phyloP scores from a whole-genome alignment of 2,888 invertebrate species.

The Andricus curvator region DNA sequence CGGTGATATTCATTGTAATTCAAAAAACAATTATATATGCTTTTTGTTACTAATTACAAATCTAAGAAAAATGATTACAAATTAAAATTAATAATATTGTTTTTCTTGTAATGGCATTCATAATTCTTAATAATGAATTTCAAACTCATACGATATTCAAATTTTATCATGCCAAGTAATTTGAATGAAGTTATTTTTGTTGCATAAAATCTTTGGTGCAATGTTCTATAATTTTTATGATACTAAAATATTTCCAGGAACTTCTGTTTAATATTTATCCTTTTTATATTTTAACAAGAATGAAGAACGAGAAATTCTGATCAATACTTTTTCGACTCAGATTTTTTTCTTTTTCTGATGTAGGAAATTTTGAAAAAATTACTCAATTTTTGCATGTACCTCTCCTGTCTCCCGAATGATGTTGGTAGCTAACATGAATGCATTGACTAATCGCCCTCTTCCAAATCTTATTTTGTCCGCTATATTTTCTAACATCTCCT shows the following conservation, averaged over 20 bases:
- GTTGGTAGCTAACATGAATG: conserved; percentile 73
- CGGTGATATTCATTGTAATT: not conserved
- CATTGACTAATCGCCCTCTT: conserved; percentile 75
- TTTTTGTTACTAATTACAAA: too few species aligned
- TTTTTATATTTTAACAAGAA: not conserved
- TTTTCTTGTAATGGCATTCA: not conserved
- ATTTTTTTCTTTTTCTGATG: not conserved
- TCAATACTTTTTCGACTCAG: not conserved
- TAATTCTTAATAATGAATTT: too few species aligned
- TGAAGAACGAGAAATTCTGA: conserved; percentile 17
- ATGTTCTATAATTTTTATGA: too few species aligned
- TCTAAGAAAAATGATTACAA: too few species aligned
- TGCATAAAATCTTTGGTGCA: too few species aligned
- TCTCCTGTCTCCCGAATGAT: conserved; percentile 70
- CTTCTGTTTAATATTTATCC: too few species aligned
- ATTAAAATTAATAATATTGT: too few species aligned
- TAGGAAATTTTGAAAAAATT: conserved; percentile 12
- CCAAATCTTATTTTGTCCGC: conserved; percentile 72
- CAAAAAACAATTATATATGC: not conserved
- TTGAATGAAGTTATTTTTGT: too few species aligned
- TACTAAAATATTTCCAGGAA: too few species aligned
- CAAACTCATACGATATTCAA: too few species aligned
- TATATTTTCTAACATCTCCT: conserved; percentile 73
- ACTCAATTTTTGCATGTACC: conserved; percentile 64
- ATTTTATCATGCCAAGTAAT: too few species aligned